phyloP scores from a whole-genome alignment of 1,140 invertebrate species.

The Zaprionus ghesquierei region DNA sequence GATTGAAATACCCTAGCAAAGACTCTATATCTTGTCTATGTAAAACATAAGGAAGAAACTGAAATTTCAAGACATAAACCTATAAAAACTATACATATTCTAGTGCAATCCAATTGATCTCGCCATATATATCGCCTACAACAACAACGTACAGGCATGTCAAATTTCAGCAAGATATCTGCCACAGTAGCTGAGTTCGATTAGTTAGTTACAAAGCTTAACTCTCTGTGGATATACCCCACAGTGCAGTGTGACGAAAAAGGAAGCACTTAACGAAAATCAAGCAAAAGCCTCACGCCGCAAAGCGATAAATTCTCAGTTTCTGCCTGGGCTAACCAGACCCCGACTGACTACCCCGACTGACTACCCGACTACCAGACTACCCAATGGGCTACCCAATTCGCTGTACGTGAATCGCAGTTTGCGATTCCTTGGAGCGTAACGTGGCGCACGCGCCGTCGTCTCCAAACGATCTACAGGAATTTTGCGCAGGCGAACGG shows the following conservation, averaged over 20 bases:
- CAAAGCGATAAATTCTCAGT: conserved; percentile 35
- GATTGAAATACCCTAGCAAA: neutral
- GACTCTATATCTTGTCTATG: too few species aligned
- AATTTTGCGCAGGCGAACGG: conserved; percentile 48
- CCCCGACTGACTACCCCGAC: too few species aligned
- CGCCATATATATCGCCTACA: neutral
- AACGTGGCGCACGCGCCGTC: conserved; percentile 62
- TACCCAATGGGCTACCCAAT: neutral
- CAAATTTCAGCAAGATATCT: neutral
- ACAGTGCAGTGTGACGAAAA: neutral
- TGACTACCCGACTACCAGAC: neutral
- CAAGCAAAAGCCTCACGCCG: conserved; percentile 29
- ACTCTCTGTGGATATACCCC: neutral
- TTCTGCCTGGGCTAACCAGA: neutral
- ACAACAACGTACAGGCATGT: neutral
- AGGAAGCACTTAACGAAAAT: conserved; percentile 35
- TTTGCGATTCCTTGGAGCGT: conserved; percentile 38
- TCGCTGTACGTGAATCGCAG: neutral
- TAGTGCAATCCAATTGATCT: neutral
- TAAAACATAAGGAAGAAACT: too few species aligned
- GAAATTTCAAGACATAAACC: neutral
- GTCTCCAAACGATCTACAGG: conserved; percentile 14
- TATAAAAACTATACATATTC: neutral
- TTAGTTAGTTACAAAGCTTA: neutral
- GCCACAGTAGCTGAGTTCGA: neutral